These are phyloP conservation scores for Corvus hawaiiensis DNA, from an alignment of 2,113 vertebrate species.

Conservation along the genomic window DNA sequence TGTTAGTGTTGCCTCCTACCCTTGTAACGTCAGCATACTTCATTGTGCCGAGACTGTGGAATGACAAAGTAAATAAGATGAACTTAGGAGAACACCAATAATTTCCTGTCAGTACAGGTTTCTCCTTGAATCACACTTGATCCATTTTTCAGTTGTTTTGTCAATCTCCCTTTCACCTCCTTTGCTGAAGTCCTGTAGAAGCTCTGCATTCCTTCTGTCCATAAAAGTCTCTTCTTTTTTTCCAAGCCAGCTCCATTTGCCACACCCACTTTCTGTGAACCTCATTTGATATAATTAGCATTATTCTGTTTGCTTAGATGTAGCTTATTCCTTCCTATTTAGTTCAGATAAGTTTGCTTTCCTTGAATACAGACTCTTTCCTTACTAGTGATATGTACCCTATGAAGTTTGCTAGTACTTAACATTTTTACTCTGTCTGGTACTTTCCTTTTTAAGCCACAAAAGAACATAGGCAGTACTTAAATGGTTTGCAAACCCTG, in stretches of 20 bases:
- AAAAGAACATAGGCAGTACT: background rate
- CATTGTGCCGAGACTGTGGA: background rate
- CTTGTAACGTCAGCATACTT: background rate
- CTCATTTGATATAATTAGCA: background rate
- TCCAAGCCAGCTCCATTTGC: background rate
- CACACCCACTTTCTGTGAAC: background rate
- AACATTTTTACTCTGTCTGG: background rate
- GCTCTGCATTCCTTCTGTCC: background rate
- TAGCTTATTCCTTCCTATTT: background rate
- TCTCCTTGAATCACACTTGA: background rate
- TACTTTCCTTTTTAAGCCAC: background rate
- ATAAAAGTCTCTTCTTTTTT: background rate
- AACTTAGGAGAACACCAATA: background rate
- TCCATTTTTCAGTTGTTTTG: background rate
- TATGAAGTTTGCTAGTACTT: background rate
- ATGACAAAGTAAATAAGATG: background rate
- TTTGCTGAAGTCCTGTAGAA: background rate
- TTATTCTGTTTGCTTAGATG: background rate
- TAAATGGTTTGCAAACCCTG: background rate
- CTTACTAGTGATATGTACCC: background rate
- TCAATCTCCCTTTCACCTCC: background rate
- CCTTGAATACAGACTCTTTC: background rate
- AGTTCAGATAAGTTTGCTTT: background rate
- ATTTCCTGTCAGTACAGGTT: background rate
- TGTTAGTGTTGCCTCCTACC: background rate